Base-by-base conservation (phyloP, 2,113 vertebrate genomes). In the Thalassarche chlororhynchos region DNA sequence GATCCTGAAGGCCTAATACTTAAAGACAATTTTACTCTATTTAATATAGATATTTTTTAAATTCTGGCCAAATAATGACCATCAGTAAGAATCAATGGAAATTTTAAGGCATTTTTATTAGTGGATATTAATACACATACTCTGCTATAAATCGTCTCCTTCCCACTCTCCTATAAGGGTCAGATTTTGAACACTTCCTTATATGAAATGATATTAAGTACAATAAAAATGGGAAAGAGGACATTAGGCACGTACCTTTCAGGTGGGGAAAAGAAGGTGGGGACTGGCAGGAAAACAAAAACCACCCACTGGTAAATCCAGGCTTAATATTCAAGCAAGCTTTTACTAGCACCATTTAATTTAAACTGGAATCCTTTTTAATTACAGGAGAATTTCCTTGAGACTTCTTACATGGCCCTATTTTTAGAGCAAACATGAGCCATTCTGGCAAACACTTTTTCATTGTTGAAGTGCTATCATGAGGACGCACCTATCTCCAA, bases 311-410 rank as follows among this genome's bases (percentile, higher is more conserved):
- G 40, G 23, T 81, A 89, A 95, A 95, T 42, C 78, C 60, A 70
- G 40, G 23, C 44, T 95, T 89, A 86, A 87, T 70, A 93, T 25
- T 52, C 64, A 71, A 84, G 71, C 34, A 60, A 62, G 66, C 64
- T 94, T 90, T 89, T 42, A 89, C 80, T 88, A 81, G 46, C 66
- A 52, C 6, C 74, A 47, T 92, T 96, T 86, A 66, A 82, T 94
- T 95, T 84, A 89, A 87, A 85, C 42, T 66, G 14, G 58, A 96
- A 93, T 82, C 57, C 55, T 76, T 93, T 92, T 92, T 87, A 91
- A 93, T 95, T 89, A 85, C 29, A 78, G 34, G 34, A 88, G 16
- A 81, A 91, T 90, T 94, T 95, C 49, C 72, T 62, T 57, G 36
- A 86, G 74, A 96, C 51, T 75, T 84, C 49, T 82, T 72, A 34